Evolutionary conservation across 2,113 vertebrate genomes (phyloP), one percentile per base, ranked within the genome.

Genomic region (Cyanistes caeruleus): DNA sequence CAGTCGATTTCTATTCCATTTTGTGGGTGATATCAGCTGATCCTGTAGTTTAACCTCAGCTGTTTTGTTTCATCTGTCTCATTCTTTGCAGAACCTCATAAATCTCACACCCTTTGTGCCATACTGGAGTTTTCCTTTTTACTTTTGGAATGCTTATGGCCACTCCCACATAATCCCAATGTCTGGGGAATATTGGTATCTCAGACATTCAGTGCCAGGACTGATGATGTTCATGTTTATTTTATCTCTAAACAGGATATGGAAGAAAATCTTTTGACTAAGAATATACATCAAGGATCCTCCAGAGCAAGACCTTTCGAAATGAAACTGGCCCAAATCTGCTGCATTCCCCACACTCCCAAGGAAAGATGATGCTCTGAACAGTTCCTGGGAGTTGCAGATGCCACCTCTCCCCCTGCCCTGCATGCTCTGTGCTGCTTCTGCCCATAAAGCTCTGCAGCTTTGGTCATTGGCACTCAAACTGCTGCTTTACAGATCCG

Each of bases 241-340:
- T 90, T 95, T 89, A 18, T 84, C 55, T 84, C 86, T 31, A 20
- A 84, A 84, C 87, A 97, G 96, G 84, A 9, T 95, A 84, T 1
- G 93, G 73, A 75, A 97, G 95, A 92, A 96, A 84, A 92, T 93
- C 95, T 72, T 97, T 95, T 37, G 94, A 97, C 28, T 95, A 82
- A 91, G 87, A 67, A 60, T 14, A 33, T 5, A 16, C 35, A 48
- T 24, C 11, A 58, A 87, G 41, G 80, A 81, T 52, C 39, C 80
- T 64, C 19, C 68, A 72, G 37, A 3, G 4, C 89, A 80, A 87
- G 86, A 92, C 35, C 59, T 43, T 60, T n/a, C 56, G 30, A 48
- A 67, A 43, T 9, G 48, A 55, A 90, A 55, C 6, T 43, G 44
- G 30, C 72, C 46, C 82, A 31, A 84, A 70, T 25, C 48, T 11